Base-by-base conservation (phyloP, 1,140 invertebrate species). In the Cydia strobilella region DNA sequence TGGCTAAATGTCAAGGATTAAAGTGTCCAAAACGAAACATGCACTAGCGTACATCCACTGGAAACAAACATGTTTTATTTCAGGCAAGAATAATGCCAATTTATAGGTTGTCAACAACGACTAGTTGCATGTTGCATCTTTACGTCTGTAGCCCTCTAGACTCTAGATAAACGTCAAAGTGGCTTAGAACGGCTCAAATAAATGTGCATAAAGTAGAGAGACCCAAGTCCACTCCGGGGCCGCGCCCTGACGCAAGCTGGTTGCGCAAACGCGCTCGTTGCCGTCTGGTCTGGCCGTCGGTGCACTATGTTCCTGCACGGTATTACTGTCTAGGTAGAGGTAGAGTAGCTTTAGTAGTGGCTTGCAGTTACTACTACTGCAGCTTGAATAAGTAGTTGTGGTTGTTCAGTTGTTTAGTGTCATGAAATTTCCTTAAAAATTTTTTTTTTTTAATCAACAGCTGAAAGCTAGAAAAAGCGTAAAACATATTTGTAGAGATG, bases 201-300 rank as follows among this genome's bases (percentile, higher is more conserved):
- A 42, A 35, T 39, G 35, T 5, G 13, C 15, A 69, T 35, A 42
- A 69, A 69, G 65, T 42, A 35, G n/a, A 59, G 65, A 35, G 65
- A 31, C 65, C 65, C 31, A 18, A 76, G 74, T 72, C 45, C 48
- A 31, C 71, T 69, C 75, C 76, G 45, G 48, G 69, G 71, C 75
- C 62, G 72, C 65, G 72, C 72, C 63, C 74, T 80, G 77, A 77
- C 77, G 77, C 75, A 78, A 80, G 51, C 74, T 31, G 10, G 66
- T 80, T 80, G 76, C 77, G 77, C 77, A 80, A 80, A 74, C 75
- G 74, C 72, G 31, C 65, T 35, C 31, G 65, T 4, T 35, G 65
- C 65, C 27, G 65, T 12, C 9, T 35, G 3, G 15, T 23, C 63
- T 27, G 15, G 18, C 31, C n/a, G 27, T 35, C 63, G 27, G 63